A percentile compares a stretch with the other conserved stretches of the same genome.
These are phyloP conservation scores for Poecilia picta DNA, from an alignment of 2,797 vertebrate species.

Conservation along the genomic window DNA sequence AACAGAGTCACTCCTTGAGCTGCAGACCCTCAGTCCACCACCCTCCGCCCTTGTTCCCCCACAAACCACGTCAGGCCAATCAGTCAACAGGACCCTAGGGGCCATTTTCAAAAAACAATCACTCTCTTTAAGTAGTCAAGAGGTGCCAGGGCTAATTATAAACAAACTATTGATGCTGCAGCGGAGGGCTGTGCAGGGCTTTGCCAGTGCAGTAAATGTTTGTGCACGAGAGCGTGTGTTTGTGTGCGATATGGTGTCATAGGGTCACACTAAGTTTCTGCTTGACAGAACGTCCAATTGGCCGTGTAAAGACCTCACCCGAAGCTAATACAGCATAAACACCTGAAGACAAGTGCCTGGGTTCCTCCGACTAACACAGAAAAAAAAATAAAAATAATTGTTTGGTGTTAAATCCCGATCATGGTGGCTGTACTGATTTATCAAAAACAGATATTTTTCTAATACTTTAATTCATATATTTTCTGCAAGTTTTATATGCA, in stretches of 20 bases:
- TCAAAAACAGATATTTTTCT: neutral
- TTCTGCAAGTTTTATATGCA: neutral
- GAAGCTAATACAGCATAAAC: conserved; percentile 48
- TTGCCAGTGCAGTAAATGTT: conserved; percentile 62
- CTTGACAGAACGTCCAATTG: conserved; percentile 80
- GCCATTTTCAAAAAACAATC: conserved; percentile 83
- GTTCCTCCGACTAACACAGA: conserved; percentile 20
- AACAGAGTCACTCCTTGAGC: conserved; percentile 57
- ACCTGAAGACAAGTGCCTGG: conserved; percentile 58
- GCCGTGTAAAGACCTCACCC: conserved; percentile 80
- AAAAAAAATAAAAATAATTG: neutral
- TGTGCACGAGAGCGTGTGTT: conserved; percentile 32
- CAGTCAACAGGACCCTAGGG: conserved; percentile 81
- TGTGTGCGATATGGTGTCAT: conserved; percentile 17
- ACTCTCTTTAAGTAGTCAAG: conserved; percentile 83
- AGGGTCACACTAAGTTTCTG: conserved; percentile 78
- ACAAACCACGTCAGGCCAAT: conserved; percentile 76
- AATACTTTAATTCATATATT: neutral
- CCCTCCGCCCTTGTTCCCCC: conserved; percentile 17
- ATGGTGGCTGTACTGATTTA: neutral
- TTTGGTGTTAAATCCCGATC: neutral
- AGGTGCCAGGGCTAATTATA: conserved; percentile 87
- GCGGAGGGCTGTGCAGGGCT: conserved; percentile 62
- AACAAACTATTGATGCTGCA: conserved; percentile 83
- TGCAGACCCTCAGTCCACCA: conserved; percentile 44